Evolutionary conservation across 2,113 vertebrate genomes (phyloP).

Genomic region (Rhynchomys soricoides): DNA sequence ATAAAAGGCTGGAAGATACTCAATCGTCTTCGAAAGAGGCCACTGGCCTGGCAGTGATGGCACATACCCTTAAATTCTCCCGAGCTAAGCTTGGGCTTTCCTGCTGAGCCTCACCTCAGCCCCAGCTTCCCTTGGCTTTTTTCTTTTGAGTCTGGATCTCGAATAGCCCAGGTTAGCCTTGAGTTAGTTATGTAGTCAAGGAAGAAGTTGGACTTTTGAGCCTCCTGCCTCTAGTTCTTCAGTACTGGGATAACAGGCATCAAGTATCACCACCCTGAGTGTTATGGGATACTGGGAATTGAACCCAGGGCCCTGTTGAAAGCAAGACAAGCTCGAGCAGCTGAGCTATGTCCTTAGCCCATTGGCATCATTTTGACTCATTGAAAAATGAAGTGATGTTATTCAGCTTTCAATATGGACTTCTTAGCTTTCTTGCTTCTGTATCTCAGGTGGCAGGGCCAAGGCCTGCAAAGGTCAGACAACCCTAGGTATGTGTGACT

Average conservation of each 20-base stretch:
- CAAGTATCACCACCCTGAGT: background rate
- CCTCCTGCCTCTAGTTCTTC: background rate
- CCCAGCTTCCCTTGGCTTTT: background rate
- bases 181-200: background rate
- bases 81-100: background rate
- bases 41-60: too few relatives aligned
- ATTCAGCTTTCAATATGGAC: background rate
- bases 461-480: fast-evolving
- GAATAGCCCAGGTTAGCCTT: background rate
- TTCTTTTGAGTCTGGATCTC: background rate
- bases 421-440: background rate
- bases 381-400: background rate
- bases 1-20: too few relatives aligned
- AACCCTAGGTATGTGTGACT: fast-evolving
- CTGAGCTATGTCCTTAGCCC: background rate
- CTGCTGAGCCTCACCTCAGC: background rate
- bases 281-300: background rate
- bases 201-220: background rate
- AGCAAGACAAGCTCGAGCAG: background rate
- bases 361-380: background rate
- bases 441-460: background rate
- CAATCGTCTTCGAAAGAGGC: background rate
- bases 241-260: background rate
- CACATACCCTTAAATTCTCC: too few relatives aligned
- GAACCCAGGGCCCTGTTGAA: background rate